Conservation (phyloP, 1,140 invertebrate species). For the Bombus fervidus region DNA sequence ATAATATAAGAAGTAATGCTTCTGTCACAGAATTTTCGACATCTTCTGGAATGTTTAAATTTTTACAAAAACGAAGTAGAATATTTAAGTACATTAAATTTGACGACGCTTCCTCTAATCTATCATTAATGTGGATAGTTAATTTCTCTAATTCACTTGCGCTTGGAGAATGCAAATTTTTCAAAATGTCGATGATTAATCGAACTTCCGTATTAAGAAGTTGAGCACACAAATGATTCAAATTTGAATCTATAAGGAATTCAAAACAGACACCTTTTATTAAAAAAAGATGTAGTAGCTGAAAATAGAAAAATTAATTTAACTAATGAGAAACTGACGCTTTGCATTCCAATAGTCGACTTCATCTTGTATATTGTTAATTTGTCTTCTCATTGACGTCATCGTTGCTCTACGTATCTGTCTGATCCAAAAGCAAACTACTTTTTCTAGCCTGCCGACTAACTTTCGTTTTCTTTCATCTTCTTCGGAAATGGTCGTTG, state of each 20-base stretch:
- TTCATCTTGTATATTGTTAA: slow-evolving; percentile 89
- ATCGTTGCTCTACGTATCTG: slow-evolving; percentile 91
- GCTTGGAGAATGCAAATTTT: slow-evolving; percentile 89
- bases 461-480: slow-evolving; percentile 84
- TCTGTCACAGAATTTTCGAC: slow-evolving; percentile 86
- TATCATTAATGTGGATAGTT: slow-evolving; percentile 83
- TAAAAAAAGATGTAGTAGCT: background rate
- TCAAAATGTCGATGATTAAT: slow-evolving; percentile 88
- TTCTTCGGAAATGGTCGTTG: slow-evolving; percentile 9
- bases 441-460: slow-evolving; percentile 89
- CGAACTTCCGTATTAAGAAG: slow-evolving; percentile 87
- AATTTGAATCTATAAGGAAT: slow-evolving; percentile 87
- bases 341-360: slow-evolving; percentile 89
- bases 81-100: slow-evolving; percentile 91
- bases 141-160: slow-evolving; percentile 87
- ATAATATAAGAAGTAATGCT: slow-evolving; percentile 89
- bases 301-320: background rate
- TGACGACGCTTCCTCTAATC: slow-evolving; percentile 87
- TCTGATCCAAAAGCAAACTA: slow-evolving; percentile 92
- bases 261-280: background rate
- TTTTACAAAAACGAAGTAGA: slow-evolving; percentile 87
- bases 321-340: slow-evolving; percentile 41
- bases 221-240: slow-evolving; percentile 89
- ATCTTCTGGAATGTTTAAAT: slow-evolving; percentile 83
- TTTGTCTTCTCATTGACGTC: slow-evolving; percentile 79